A percentile compares a stretch with the other conserved stretches of the same genome.
phyloP scores from a whole-genome alignment of 2,888 invertebrate species.

The Itoplectis maculator region DNA sequence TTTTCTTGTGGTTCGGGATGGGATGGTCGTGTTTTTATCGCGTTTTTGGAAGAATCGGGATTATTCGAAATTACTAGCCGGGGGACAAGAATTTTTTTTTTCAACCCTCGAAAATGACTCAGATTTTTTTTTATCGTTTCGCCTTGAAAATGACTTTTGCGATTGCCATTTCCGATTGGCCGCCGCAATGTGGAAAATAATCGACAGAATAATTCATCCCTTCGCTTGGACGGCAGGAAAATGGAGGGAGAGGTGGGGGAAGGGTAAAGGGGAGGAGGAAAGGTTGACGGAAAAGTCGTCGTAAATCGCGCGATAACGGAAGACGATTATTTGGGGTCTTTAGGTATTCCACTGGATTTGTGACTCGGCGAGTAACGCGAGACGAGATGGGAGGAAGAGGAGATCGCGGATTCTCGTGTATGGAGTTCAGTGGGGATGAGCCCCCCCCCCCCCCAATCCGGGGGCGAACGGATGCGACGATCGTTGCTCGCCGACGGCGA shows the following conservation, averaged over 20 bases:
- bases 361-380: conserved; percentile 37
- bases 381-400: conserved; percentile 4
- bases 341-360: conserved; percentile 38
- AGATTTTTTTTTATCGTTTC: no score
- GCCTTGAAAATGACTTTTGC: not conserved
- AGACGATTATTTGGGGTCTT: conserved; percentile 28
- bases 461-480: conserved; percentile 22
- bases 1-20: no score
- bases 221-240: no score
- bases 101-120: not conserved
- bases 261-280: no score
- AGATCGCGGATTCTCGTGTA: conserved; percentile 44
- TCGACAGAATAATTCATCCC: conserved; percentile 22
- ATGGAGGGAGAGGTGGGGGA: no score
- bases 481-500: conserved; percentile 26
- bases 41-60: no score
- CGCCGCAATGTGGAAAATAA: not conserved
- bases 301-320: conserved; percentile 29
- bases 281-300: not conserved
- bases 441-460: no score
- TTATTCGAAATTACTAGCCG: no score
- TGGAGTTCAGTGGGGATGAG: not conserved
- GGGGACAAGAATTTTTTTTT: no score
- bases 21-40: no score
- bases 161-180: not conserved